These are phyloP conservation scores for Emmelina monodactyla DNA, from an alignment of 2,888 invertebrate species.

Conservation along the genomic window DNA sequence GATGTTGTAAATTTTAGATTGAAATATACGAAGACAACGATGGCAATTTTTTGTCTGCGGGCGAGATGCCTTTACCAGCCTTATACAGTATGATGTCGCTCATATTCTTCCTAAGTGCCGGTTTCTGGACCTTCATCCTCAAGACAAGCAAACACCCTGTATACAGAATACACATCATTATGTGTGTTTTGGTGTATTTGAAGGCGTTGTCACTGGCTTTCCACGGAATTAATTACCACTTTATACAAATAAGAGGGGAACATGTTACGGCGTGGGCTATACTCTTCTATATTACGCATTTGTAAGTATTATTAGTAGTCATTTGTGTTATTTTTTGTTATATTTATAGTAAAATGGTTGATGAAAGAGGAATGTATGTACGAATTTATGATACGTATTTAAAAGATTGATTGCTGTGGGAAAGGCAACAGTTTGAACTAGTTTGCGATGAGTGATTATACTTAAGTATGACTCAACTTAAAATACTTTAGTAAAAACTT, in stretches of 20 bases:
- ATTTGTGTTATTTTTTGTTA: conserved; percentile 3
- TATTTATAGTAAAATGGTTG: background rate
- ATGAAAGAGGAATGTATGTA: too few species aligned
- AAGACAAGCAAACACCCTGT: conserved; percentile 84
- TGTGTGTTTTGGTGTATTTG: conserved; percentile 91
- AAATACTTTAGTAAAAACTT: too few species aligned
- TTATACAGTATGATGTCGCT: conserved; percentile 92
- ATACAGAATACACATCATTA: conserved; percentile 95
- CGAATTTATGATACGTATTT: too few species aligned
- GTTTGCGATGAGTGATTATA: too few species aligned
- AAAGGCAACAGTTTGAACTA: too few species aligned
- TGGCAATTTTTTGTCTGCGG: conserved; percentile 90
- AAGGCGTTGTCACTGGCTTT: conserved; percentile 93
- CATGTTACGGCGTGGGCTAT: conserved; percentile 98
- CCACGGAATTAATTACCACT: conserved; percentile 94
- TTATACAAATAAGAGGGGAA: conserved; percentile 90
- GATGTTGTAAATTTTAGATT: conserved; percentile 59
- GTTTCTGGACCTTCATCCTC: conserved; percentile 91
- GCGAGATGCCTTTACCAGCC: conserved; percentile 94
- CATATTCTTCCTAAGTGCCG: conserved; percentile 87
- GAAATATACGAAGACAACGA: conserved; percentile 87
- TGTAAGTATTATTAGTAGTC: conserved; percentile 76
- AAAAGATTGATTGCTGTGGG: too few species aligned
- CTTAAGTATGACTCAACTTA: too few species aligned
- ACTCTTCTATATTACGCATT: conserved; percentile 95